Evolutionary conservation across 2,888 invertebrate species (phyloP).

Genomic region (Metellina segmentata): DNA sequence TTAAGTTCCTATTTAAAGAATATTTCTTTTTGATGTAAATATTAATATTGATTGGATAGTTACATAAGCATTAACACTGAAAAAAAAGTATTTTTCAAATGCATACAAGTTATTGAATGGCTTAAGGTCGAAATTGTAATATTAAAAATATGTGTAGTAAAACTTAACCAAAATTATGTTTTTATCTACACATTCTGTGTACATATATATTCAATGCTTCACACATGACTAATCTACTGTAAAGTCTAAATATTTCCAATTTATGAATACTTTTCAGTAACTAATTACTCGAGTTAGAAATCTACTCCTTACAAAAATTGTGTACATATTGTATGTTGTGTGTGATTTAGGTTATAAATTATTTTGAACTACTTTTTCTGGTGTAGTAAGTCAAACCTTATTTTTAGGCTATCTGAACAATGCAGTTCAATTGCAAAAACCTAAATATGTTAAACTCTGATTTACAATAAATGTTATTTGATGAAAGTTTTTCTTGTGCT

Average conservation of each 20-base stretch:
- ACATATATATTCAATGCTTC: background rate
- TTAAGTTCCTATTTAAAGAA: conserved; percentile 40
- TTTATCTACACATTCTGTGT: background rate
- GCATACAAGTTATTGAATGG: background rate
- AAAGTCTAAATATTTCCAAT: background rate
- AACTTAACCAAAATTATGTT: background rate
- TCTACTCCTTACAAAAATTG: background rate
- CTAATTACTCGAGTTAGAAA: background rate
- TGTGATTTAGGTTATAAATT: background rate
- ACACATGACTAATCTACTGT: background rate
- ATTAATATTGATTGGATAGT: background rate
- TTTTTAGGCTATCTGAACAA: background rate
- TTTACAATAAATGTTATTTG: background rate
- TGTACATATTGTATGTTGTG: conserved; percentile 1
- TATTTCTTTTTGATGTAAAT: conserved; percentile 44
- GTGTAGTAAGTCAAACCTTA: background rate
- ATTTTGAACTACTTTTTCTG: background rate
- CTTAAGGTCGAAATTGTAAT: background rate
- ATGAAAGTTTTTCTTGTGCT: background rate
- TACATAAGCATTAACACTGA: background rate
- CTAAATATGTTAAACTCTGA: background rate
- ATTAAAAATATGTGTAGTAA: background rate
- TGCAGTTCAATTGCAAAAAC: background rate
- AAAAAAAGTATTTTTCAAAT: background rate
- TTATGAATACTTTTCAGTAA: background rate